phyloP scores from a whole-genome alignment of 1,140 invertebrate genomes.

The Spodoptera litura region DNA sequence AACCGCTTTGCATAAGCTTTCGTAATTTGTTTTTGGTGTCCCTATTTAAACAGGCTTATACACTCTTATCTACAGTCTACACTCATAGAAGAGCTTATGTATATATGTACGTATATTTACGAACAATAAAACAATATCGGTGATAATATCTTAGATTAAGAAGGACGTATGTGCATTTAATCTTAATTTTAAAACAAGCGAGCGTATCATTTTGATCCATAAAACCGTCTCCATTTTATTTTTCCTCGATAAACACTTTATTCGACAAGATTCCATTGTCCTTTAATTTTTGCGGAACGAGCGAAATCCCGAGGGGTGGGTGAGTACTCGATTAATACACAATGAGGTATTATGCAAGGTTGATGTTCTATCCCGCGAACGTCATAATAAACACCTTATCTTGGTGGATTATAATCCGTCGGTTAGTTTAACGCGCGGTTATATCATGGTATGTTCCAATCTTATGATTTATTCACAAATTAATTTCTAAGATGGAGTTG shows the following conservation, averaged over 20 bases:
- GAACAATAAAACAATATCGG: too few relatives aligned
- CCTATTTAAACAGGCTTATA: too few relatives aligned
- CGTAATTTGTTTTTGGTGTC: too few relatives aligned
- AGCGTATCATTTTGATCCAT: neutral
- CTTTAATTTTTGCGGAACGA: conserved; percentile 4
- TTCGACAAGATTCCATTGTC: conserved; percentile 14
- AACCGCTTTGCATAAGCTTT: too few relatives aligned
- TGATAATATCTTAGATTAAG: too few relatives aligned
- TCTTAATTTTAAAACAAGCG: too few relatives aligned
- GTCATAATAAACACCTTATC: conserved; percentile 17
- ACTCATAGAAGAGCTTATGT: too few relatives aligned
- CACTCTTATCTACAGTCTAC: too few relatives aligned
- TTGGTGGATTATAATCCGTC: neutral
- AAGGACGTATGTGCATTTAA: too few relatives aligned
- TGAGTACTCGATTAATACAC: conserved; percentile 25
- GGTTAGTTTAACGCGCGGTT: conserved; percentile 3
- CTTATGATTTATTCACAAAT: neutral
- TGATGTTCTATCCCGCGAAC: neutral
- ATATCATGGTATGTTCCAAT: neutral
- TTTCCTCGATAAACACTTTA: conserved; percentile 24
- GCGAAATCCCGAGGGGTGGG: neutral
- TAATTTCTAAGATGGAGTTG: neutral
- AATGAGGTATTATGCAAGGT: conserved; percentile 9
- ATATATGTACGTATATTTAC: too few relatives aligned
- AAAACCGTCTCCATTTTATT: neutral